A percentile compares a stretch with the other conserved stretches of the same genome.
phyloP scores from a whole-genome alignment of 2,888 invertebrate species.

The Pristionchus japonicus region DNA sequence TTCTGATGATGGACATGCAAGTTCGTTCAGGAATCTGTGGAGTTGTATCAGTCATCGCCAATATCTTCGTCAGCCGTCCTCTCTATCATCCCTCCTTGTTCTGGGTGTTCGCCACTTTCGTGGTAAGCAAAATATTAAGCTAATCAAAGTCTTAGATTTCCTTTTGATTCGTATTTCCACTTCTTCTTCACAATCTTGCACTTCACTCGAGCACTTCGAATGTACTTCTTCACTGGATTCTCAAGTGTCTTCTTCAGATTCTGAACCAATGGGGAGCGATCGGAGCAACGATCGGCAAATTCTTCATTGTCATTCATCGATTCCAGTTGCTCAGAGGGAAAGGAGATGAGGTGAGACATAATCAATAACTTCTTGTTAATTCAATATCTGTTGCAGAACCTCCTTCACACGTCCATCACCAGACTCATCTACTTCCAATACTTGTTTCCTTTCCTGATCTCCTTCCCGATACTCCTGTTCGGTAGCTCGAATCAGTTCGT shows the following conservation, averaged over 20 bases:
- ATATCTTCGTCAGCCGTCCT: neutral
- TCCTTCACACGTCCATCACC: neutral
- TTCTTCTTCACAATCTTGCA: neutral
- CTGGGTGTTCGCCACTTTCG: neutral
- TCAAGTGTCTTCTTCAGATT: neutral
- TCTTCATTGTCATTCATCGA: neutral
- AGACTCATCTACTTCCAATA: neutral
- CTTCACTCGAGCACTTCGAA: neutral
- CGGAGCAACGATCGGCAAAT: neutral
- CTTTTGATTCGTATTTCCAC: too few species aligned
- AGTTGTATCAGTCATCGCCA: neutral
- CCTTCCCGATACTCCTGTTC: neutral
- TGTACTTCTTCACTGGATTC: neutral
- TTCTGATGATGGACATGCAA: too few species aligned
- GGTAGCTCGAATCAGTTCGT: neutral
- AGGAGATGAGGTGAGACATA: neutral
- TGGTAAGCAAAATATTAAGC: too few species aligned
- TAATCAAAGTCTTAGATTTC: too few species aligned
- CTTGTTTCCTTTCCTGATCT: neutral
- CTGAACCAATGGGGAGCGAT: neutral
- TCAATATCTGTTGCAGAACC: neutral
- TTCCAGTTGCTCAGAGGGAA: neutral
- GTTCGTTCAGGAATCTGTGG: constrained; percentile 3
- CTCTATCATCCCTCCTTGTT: neutral
- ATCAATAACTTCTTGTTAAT: too few species aligned